Evolutionary conservation across 2,113 vertebrate species (phyloP), one percentile per base, ranked within the genome.

Genomic region (Neomonachus schauinslandi): DNA sequence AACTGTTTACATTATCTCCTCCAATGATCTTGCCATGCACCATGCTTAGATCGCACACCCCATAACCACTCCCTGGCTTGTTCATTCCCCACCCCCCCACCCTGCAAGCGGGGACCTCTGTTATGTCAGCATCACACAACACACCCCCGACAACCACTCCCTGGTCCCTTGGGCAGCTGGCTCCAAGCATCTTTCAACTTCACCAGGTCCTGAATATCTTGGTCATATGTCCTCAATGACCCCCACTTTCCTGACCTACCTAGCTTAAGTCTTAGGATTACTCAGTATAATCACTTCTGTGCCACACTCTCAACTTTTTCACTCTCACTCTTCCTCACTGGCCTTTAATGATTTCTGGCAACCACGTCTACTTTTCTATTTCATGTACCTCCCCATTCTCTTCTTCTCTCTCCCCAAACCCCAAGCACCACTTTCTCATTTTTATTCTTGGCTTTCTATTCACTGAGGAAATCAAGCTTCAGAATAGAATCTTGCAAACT

Each of bases 401-500:
- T 71, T 26, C 33, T 74, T 26, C 8, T 53, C 46, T 36, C 16
- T 69, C 33, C 59, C n/a, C 55, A 92, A 65, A 33, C n/a, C n/a
- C 55, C 61, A 57, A 76, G 71, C 31, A 18, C 26, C 63, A 28
- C 57, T 72, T 61, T 33, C 39, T 91, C 63, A 53, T 76, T 92
- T 97, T 81, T 91, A 67, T 89, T 93, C 89, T 91, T 21, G 7
- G 57, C 69, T 94, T 80, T 92, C 77, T 96, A 81, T 93, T 96
- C 91, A 81, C 59, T n/a, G 97, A 91, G 94, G 89, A 94, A 95
- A 42, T 69, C 36, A n/a, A 46, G 42, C 49, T 95, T 96, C 76
- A 96, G 85, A 97, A 97, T 93, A 96, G 94, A 97, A 82, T 5
- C 9, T 51, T 81, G 51, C 95, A 39, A 74, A 80, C 81, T 94